Base-by-base conservation (phyloP, 2,113 vertebrate species). In the Odontophorus gujanensis region DNA sequence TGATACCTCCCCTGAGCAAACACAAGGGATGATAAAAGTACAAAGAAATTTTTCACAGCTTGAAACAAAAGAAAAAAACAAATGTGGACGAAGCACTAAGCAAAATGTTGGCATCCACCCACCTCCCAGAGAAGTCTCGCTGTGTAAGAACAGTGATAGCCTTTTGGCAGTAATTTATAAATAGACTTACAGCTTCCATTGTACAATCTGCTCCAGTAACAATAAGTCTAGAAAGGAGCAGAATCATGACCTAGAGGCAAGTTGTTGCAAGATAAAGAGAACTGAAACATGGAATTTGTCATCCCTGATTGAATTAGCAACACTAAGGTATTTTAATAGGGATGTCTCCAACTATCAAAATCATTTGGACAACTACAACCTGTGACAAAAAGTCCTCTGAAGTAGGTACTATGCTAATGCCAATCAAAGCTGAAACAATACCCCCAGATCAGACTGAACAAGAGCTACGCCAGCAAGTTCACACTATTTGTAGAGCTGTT, bases 251-350 rank as follows among this genome's bases (percentile, higher is more conserved):
- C 88, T 32, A 12, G 57, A 22, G 77, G 45, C 43, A 38, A 0
- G 2, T 2, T 34, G 45, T 2, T 79, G 48, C 8, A 22, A 61
- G 32, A 40, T 12, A 36, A 47, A 45, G 59, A 53, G 65, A 85
- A 45, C 3, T 4, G 12, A 80, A 71, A 77, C 0, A 5, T 0
- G 7, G 38, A 25, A 51, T 63, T 53, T 66, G 48, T 55, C 26
- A 8, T 6, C 75, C 34, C 14, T 40, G 8, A 1, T 11, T 25
- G 16, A 48, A 32, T 32, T 21, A 53, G 43, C 42, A 53, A 9
- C 58, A 17, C 30, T 9, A 11, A 3, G 30, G 21, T 17, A 32
- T 59, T 87, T 76, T 18, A 26, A 59, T 6, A 43, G 76, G 6
- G 14, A 17, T 0, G 1, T 15, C 53, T 62, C 36, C 30, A n/a